Conservation (phyloP, 2,113 vertebrate genomes). For the Pteruthius melanotis region DNA sequence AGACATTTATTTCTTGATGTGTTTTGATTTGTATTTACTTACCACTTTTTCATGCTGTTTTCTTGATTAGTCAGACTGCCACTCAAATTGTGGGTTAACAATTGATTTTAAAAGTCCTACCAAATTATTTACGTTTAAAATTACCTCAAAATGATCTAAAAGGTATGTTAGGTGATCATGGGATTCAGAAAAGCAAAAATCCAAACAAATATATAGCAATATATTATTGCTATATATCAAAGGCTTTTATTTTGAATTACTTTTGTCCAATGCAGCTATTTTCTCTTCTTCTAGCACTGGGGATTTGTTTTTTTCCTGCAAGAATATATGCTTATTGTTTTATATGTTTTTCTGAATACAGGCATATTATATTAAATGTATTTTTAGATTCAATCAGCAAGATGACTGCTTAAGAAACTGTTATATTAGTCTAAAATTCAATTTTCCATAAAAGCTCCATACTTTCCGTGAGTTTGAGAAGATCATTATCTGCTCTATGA, state of each 20-base stretch:
- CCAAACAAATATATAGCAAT: background rate
- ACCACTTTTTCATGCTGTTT: slow-evolving; percentile 24
- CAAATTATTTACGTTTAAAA: background rate
- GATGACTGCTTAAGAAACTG: background rate
- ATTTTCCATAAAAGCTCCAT: background rate
- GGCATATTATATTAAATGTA: background rate
- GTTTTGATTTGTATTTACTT: slow-evolving; percentile 68
- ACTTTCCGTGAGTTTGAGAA: background rate
- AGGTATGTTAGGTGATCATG: background rate
- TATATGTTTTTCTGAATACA: background rate
- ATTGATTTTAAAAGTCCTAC: background rate
- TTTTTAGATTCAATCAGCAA: background rate
- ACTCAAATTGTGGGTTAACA: slow-evolving; percentile 30
- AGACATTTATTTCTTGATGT: slow-evolving; percentile 40
- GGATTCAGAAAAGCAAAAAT: background rate
- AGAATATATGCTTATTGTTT: background rate
- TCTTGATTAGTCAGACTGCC: slow-evolving; percentile 35
- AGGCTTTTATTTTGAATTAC: background rate
- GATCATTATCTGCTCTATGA: background rate
- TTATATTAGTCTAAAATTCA: background rate
- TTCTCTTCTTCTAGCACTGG: background rate
- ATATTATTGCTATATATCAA: background rate
- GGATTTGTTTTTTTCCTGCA: background rate
- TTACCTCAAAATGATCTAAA: background rate
- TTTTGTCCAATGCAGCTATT: background rate